phyloP scores from a whole-genome alignment of 2,888 invertebrate species.

The Drosophila helvetica region DNA sequence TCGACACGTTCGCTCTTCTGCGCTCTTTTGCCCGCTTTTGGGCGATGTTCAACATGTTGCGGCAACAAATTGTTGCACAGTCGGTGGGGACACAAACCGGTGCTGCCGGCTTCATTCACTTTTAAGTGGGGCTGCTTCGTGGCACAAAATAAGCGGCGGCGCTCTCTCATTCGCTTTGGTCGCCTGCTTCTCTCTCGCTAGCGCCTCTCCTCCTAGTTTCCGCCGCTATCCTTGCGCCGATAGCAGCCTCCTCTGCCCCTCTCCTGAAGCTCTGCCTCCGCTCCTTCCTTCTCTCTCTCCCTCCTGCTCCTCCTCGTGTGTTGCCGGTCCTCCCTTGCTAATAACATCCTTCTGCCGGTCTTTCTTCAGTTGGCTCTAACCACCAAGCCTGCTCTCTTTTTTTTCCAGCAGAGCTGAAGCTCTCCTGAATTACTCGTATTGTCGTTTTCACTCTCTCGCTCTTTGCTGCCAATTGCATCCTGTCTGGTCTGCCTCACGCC shows the following conservation, averaged over 20 bases:
- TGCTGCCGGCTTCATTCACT: constrained; percentile 58
- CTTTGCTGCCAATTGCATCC: neutral
- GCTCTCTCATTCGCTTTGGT: neutral
- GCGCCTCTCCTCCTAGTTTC: neutral
- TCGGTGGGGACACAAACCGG: constrained; percentile 23
- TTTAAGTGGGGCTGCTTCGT: constrained; percentile 33
- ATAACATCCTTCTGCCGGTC: too few relatives aligned
- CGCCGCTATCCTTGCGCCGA: neutral
- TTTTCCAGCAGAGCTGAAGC: neutral
- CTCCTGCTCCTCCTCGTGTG: too few relatives aligned
- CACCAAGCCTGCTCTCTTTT: too few relatives aligned
- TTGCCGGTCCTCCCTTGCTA: too few relatives aligned
- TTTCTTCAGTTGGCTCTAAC: too few relatives aligned
- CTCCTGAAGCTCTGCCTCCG: neutral
- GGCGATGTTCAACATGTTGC: constrained; percentile 44
- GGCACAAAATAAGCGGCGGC: constrained; percentile 12
- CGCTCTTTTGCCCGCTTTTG: neutral
- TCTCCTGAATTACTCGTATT: neutral
- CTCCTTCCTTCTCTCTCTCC: too few relatives aligned
- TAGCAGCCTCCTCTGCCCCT: neutral
- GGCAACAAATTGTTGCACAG: constrained; percentile 77
- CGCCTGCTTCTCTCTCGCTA: neutral
- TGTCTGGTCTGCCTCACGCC: neutral
- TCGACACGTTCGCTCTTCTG: constrained; percentile 2
- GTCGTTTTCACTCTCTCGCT: neutral